A percentile compares a stretch with the other conserved stretches of the same genome.
Evolutionary conservation across 2,888 invertebrate genomes (phyloP).

Genomic region (Melieria omissa): DNA sequence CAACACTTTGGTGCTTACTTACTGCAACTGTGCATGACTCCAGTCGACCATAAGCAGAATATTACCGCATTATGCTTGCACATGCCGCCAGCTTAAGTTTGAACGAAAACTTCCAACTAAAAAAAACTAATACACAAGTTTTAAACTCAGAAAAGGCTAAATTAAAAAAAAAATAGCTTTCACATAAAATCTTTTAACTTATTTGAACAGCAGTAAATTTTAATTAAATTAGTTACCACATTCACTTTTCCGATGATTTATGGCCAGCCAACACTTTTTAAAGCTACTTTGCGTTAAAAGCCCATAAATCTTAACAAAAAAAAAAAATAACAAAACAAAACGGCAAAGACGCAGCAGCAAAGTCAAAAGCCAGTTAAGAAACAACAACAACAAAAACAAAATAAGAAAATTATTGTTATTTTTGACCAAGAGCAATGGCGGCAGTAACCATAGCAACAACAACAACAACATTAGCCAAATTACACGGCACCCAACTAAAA

Average conservation of each 20-base stretch:
- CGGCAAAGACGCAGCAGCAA: neutral
- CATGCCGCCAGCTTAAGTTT: too few relatives aligned
- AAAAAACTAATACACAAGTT: neutral
- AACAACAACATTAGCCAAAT: too few relatives aligned
- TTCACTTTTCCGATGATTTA: slow-evolving; percentile 28
- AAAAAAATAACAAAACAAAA: slow-evolving; percentile 2
- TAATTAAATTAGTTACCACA: slow-evolving; percentile 30
- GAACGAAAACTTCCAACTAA: neutral
- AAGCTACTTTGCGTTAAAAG: slow-evolving; percentile 21
- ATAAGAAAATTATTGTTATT: neutral
- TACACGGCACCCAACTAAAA: neutral
- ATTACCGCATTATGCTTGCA: too few relatives aligned
- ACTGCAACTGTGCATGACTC: too few relatives aligned
- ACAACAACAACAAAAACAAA: neutral
- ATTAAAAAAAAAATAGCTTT: neutral
- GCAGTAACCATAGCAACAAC: neutral
- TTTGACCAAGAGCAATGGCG: neutral
- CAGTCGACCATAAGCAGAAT: too few relatives aligned
- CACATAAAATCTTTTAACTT: slow-evolving; percentile 8
- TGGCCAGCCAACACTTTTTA: slow-evolving; percentile 20
- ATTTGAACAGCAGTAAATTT: slow-evolving; percentile 25
- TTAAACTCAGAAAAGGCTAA: neutral
- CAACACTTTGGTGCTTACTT: too few relatives aligned
- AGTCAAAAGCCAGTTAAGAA: too few relatives aligned
- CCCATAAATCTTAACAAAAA: slow-evolving; percentile 11